A percentile compares a stretch with the other conserved stretches of the same genome.
Conservation (phyloP, 2,113 vertebrate genomes). For the Orycteropus afer region DNA sequence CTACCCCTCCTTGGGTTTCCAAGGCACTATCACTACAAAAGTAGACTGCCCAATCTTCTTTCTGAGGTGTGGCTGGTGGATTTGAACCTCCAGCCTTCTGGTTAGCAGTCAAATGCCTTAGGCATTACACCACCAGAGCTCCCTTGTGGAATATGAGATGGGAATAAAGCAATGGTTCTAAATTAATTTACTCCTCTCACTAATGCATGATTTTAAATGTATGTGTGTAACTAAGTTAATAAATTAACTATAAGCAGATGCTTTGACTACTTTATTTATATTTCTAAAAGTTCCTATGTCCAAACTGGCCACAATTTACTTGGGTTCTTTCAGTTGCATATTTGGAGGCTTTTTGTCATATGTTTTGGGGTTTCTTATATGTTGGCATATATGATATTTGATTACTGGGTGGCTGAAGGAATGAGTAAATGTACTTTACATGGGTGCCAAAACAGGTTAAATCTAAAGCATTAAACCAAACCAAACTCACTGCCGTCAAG, state of each 20-base stretch:
- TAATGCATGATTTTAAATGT: slow-evolving; percentile 12
- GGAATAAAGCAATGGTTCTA: slow-evolving; percentile 24
- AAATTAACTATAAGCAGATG: slow-evolving; percentile 3
- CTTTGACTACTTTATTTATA: not conserved
- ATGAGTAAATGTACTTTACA: not conserved
- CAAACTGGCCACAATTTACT: not conserved
- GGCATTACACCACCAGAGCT: too few species aligned
- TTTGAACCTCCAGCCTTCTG: too few species aligned
- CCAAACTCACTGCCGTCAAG: too few species aligned
- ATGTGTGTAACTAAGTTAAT: not conserved
- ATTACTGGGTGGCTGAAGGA: not conserved
- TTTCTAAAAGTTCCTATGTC: not conserved
- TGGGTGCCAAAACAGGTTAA: not conserved
- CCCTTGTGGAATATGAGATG: not conserved
- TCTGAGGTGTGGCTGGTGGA: too few species aligned
- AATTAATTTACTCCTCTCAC: not conserved
- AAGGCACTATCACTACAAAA: too few species aligned
- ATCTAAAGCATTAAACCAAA: not conserved
- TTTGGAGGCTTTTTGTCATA: not conserved
- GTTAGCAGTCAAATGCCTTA: too few species aligned
- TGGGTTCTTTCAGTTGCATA: not conserved
- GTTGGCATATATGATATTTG: not conserved
- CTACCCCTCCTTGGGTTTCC: too few species aligned
- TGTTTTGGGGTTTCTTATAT: not conserved
- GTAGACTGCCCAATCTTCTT: too few species aligned